phyloP scores from a whole-genome alignment of 1,140 invertebrate genomes.

The Aphelinus atriplicis region DNA sequence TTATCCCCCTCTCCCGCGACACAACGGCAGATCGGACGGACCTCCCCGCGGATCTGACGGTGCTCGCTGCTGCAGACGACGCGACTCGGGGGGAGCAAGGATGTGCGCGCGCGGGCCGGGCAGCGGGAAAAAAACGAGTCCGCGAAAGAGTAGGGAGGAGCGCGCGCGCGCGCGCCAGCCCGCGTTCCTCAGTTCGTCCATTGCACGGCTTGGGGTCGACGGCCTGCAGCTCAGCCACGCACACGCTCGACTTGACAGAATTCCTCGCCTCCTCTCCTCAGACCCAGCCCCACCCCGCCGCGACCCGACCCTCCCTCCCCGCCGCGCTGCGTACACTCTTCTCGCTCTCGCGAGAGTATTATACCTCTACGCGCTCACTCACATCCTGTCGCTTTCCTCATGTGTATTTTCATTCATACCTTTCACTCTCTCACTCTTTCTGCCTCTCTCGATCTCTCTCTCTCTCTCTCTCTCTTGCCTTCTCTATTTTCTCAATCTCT shows the following conservation, averaged over 20 bases:
- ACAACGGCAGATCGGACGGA: no score
- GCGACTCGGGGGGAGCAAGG: neutral
- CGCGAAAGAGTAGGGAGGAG: neutral
- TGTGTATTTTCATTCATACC: conserved; percentile 2
- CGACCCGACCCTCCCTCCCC: neutral
- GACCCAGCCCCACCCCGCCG: neutral
- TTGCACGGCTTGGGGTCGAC: conserved; percentile 19
- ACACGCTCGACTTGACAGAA: conserved; percentile 23
- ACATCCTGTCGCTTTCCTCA: conserved; percentile 5
- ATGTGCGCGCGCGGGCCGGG: neutral
- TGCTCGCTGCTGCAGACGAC: neutral
- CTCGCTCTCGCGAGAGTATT: neutral
- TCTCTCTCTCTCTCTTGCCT: conserved; percentile 43
- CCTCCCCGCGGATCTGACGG: no score
- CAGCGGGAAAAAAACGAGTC: conserved; percentile 10
- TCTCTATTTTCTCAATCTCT: conserved; percentile 24
- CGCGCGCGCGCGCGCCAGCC: neutral
- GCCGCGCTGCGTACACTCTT: neutral
- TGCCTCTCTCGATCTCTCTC: conserved; percentile 40
- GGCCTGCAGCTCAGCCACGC: conserved; percentile 8
- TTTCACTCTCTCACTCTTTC: no score
- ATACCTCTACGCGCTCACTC: no score
- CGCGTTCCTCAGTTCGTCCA: conserved; percentile 40
- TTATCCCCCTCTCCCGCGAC: no score
- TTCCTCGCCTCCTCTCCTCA: conserved; percentile 1